Evolutionary conservation across 2,797 vertebrate genomes (phyloP).

Genomic region (Lateolabrax maculatus): DNA sequence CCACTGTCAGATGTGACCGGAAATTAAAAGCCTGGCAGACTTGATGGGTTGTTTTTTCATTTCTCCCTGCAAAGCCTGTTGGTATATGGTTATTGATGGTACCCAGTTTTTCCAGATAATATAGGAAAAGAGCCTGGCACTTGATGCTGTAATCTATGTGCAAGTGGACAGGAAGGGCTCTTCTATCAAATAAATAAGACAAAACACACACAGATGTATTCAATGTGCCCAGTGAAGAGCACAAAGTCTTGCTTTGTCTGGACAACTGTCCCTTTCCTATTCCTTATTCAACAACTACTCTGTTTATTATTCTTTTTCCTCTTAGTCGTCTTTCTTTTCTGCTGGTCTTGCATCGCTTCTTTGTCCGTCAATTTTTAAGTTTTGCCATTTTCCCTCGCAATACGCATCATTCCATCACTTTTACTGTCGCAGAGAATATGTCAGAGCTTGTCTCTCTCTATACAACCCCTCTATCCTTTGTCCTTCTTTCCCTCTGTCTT

Average conservation of each 20-base stretch:
- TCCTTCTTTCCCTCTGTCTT: slow-evolving; percentile 24
- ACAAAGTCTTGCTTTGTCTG: not conserved
- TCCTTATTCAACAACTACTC: slow-evolving; percentile 23
- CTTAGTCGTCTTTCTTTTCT: slow-evolving; percentile 4
- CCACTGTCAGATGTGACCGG: not conserved
- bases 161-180: slow-evolving; percentile 2
- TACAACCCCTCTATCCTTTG: not conserved
- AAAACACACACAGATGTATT: slow-evolving; percentile 5
- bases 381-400: slow-evolving; percentile 15
- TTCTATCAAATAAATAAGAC: not conserved
- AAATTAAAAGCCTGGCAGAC: not conserved
- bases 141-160: slow-evolving; percentile 14
- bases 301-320: not conserved
- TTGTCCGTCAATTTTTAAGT: slow-evolving; percentile 26
- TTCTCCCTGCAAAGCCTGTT: not conserved
- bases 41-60: not conserved
- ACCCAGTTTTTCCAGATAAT: not conserved
- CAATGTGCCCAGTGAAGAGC: not conserved
- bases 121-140: not conserved
- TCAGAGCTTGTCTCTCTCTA: slow-evolving; percentile 31
- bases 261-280: slow-evolving; percentile 11
- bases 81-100: slow-evolving; percentile 3
- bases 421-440: slow-evolving; percentile 17
- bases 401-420: slow-evolving; percentile 44
- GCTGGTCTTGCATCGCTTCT: slow-evolving; percentile 25